Evolutionary conservation across 2,888 invertebrate genomes (phyloP).

Genomic region (Hermaeophaga mercurialis): DNA sequence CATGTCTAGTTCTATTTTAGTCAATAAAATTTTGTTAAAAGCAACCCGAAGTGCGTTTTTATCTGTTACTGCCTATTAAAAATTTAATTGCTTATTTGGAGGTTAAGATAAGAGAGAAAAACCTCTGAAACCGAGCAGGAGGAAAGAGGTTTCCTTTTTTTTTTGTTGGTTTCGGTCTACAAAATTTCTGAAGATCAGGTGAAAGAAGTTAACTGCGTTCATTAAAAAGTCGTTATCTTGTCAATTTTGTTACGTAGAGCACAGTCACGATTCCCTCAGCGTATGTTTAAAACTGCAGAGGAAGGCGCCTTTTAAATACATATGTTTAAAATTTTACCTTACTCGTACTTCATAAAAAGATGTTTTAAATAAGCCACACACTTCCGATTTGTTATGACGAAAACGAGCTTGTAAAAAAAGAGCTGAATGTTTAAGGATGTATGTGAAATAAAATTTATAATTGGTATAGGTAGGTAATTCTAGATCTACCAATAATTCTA

Average conservation of each 20-base stretch:
- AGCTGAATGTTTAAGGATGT: no score
- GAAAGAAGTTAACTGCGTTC: constrained; percentile 15
- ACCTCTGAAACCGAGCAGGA: not conserved
- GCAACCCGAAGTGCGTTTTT: constrained; percentile 16
- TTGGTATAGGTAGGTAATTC: no score
- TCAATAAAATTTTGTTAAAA: constrained; percentile 20
- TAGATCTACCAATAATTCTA: no score
- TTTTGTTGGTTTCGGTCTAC: constrained; percentile 3
- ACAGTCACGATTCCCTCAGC: constrained; percentile 11
- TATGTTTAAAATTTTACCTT: no score
- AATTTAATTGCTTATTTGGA: constrained; percentile 19
- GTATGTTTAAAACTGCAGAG: constrained; percentile 5
- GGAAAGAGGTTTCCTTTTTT: not conserved
- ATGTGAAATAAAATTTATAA: no score
- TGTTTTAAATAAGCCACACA: no score
- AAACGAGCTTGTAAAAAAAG: no score
- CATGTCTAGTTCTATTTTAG: constrained; percentile 9
- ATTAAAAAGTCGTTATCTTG: constrained; percentile 24
- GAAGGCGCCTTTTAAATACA: no score
- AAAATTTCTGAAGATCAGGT: constrained; percentile 16
- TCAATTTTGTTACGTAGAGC: constrained; percentile 12
- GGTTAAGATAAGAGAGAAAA: constrained; percentile 3
- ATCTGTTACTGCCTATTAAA: constrained; percentile 21
- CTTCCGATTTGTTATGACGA: no score
- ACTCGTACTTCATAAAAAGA: no score